Evolutionary conservation across 2,888 invertebrate genomes (phyloP).

Genomic region (Vesta saturnalis): DNA sequence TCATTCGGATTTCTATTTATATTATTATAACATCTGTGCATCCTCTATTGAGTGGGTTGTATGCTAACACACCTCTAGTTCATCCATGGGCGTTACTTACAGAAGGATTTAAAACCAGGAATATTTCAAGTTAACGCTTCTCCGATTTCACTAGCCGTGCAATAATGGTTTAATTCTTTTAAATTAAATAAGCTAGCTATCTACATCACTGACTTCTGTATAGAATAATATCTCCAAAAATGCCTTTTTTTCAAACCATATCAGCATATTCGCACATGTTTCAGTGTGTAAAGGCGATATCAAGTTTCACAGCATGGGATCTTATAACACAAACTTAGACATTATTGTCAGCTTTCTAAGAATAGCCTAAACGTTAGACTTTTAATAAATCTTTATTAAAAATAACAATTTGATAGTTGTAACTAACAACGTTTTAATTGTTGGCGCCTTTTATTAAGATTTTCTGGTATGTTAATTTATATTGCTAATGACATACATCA

Average conservation of each 20-base stretch:
- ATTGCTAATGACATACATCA: too few relatives aligned
- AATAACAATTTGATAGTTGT: too few relatives aligned
- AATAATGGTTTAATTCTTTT: too few relatives aligned
- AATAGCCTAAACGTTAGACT: too few relatives aligned
- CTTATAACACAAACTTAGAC: not conserved
- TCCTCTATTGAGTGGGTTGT: not conserved
- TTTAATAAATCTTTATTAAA: too few relatives aligned
- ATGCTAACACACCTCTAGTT: not conserved
- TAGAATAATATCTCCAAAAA: too few relatives aligned
- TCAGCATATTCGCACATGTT: not conserved
- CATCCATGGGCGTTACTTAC: not conserved
- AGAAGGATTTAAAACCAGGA: not conserved
- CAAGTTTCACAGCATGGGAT: not conserved
- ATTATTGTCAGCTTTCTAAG: not conserved
- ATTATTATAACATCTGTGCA: not conserved
- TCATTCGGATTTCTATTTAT: constrained; percentile 9
- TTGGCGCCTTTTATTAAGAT: not conserved
- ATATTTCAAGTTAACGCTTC: too few relatives aligned
- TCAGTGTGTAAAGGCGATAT: not conserved
- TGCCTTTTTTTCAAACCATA: too few relatives aligned
- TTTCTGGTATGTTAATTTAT: not conserved
- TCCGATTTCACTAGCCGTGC: too few relatives aligned
- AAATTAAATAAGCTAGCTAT: too few relatives aligned
- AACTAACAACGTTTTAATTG: too few relatives aligned
- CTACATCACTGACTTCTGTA: too few relatives aligned